Conservation (phyloP, 2,888 invertebrate species). For the Metalampra italica region DNA sequence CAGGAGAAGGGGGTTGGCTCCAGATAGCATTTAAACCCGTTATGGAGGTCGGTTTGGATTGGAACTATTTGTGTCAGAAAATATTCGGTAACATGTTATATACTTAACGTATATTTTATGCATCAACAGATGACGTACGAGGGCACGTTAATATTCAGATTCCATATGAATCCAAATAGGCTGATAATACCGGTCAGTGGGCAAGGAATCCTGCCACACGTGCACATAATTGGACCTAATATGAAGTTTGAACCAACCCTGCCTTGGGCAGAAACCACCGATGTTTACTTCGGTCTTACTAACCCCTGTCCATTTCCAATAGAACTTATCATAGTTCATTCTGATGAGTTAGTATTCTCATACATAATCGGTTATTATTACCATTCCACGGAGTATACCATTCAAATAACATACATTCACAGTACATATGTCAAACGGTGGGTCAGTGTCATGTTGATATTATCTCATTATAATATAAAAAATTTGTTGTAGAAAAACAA, state of each 20-base stretch:
- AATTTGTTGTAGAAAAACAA: too few species aligned
- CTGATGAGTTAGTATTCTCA: conserved; percentile 74
- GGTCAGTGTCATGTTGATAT: too few species aligned
- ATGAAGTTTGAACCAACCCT: conserved; percentile 80
- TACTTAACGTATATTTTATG: neutral
- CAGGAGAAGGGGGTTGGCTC: conserved; percentile 70
- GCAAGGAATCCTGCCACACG: conserved; percentile 70
- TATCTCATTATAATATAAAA: too few species aligned
- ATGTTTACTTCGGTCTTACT: conserved; percentile 77
- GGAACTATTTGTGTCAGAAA: neutral
- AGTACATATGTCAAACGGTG: too few species aligned
- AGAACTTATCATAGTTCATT: conserved; percentile 83
- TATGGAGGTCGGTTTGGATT: conserved; percentile 42
- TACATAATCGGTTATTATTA: neutral
- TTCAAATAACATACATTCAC: too few species aligned
- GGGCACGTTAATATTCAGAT: conserved; percentile 57
- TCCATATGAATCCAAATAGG: conserved; percentile 72
- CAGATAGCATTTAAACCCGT: conserved; percentile 79
- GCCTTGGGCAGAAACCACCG: conserved; percentile 80
- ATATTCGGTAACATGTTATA: neutral
- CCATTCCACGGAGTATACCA: too few species aligned
- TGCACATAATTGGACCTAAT: conserved; percentile 67
- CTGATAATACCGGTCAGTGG: conserved; percentile 70
- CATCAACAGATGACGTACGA: conserved; percentile 56
- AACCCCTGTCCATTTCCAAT: conserved; percentile 82